Conservation (phyloP, 1,140 invertebrate genomes). For the Zaprionus nigranus region DNA sequence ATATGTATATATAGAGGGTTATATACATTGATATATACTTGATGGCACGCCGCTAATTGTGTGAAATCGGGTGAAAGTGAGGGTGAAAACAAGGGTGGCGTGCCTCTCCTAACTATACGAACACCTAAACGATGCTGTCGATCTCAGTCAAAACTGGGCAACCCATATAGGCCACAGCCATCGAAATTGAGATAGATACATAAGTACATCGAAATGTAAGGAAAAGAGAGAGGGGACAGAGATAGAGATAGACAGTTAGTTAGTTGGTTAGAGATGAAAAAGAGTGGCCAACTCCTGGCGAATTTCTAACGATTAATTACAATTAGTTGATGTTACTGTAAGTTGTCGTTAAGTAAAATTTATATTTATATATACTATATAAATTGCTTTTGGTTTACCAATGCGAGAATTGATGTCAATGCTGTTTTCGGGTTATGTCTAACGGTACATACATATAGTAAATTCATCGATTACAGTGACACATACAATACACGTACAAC, state of each 20-base stretch:
- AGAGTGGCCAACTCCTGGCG: slow-evolving; percentile 17
- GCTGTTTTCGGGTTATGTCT: slow-evolving; percentile 10
- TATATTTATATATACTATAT: slow-evolving; percentile 25
- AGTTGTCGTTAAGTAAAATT: slow-evolving; percentile 23
- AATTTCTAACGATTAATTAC: slow-evolving; percentile 9
- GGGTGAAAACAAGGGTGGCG: background rate
- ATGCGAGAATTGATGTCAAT: slow-evolving; percentile 33
- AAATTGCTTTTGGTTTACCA: slow-evolving; percentile 52
- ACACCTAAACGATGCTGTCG: slow-evolving; percentile 25
- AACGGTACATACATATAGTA: slow-evolving; percentile 33
- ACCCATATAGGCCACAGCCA: slow-evolving; percentile 28
- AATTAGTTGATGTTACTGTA: background rate
- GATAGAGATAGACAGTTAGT: background rate
- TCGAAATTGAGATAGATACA: slow-evolving; percentile 38
- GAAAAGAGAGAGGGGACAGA: background rate
- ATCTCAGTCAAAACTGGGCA: slow-evolving; percentile 59
- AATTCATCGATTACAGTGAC: slow-evolving; percentile 49
- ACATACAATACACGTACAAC: slow-evolving; percentile 49
- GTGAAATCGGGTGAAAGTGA: slow-evolving; percentile 5
- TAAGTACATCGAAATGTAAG: background rate
- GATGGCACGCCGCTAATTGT: slow-evolving; percentile 21
- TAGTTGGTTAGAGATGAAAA: background rate
- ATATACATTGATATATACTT: slow-evolving; percentile 34
- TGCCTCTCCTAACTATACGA: slow-evolving; percentile 14
- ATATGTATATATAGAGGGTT: slow-evolving; percentile 26